Percentiles rank a stretch among this genome's conserved stretches.
Evolutionary conservation across 2,888 invertebrate genomes (phyloP).

Genomic region (Atherix ibis): DNA sequence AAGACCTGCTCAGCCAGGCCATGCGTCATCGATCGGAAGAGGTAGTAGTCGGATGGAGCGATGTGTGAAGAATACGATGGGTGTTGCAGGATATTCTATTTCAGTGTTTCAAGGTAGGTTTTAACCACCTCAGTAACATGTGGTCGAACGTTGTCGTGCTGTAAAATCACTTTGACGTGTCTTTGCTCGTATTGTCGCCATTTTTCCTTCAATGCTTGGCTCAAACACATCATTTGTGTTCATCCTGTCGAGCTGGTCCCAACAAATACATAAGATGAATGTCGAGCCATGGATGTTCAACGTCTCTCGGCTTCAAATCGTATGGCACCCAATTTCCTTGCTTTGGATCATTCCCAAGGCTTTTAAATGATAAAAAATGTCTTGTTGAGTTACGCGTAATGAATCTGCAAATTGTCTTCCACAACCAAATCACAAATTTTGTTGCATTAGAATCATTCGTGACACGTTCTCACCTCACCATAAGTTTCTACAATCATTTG

Average conservation of each 20-base stretch:
- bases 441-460: background rate
- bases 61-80: background rate
- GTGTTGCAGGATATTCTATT: background rate
- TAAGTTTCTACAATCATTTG: no score
- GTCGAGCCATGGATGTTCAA: background rate
- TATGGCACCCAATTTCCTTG: no score
- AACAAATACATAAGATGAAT: no score
- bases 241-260: no score
- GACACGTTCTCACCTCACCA: background rate
- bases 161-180: background rate
- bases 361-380: no score
- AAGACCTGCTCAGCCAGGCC: no score
- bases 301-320: background rate
- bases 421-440: background rate
- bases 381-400: no score
- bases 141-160: background rate
- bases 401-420: background rate
- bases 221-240: background rate
- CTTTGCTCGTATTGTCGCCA: background rate
- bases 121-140: background rate
- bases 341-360: no score
- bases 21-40: background rate
- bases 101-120: background rate
- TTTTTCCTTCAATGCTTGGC: background rate
- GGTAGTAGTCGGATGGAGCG: background rate